Percentiles rank a stretch among this genome's conserved stretches.
Conservation (phyloP, 2,797 vertebrate species). For the Okamejei kenojei region DNA sequence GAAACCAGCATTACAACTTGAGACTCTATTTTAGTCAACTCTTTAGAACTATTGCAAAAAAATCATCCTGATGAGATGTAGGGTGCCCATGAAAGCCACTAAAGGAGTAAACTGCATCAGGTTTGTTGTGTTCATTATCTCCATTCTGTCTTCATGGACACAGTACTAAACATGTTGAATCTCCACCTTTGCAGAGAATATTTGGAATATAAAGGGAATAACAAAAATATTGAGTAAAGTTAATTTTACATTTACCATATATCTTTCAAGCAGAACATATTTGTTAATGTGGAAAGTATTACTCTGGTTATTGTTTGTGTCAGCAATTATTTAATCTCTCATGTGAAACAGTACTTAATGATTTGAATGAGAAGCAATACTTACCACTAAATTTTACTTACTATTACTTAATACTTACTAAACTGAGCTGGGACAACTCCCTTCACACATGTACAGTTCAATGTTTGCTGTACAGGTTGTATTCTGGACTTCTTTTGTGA, state of each 20-base stretch:
- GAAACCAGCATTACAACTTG: neutral
- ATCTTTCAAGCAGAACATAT: neutral
- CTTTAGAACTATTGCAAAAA: neutral
- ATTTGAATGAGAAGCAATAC: neutral
- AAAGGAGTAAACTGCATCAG: neutral
- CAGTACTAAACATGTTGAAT: neutral
- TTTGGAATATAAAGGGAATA: neutral
- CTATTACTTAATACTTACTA: neutral
- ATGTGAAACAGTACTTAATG: neutral
- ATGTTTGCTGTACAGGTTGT: neutral
- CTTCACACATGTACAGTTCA: neutral
- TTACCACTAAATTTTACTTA: no score
- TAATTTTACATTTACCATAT: neutral
- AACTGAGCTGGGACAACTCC: neutral
- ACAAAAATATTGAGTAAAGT: neutral
- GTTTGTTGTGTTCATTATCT: neutral
- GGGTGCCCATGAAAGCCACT: neutral
- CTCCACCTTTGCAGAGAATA: neutral
- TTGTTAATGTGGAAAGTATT: neutral
- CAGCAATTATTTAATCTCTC: neutral
- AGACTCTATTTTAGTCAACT: neutral
- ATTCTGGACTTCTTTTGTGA: neutral
- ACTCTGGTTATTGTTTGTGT: neutral
- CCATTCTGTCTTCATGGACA: neutral
- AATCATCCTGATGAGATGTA: neutral